phyloP scores from a whole-genome alignment of 1,140 invertebrate species.

The Magallana gigas region DNA sequence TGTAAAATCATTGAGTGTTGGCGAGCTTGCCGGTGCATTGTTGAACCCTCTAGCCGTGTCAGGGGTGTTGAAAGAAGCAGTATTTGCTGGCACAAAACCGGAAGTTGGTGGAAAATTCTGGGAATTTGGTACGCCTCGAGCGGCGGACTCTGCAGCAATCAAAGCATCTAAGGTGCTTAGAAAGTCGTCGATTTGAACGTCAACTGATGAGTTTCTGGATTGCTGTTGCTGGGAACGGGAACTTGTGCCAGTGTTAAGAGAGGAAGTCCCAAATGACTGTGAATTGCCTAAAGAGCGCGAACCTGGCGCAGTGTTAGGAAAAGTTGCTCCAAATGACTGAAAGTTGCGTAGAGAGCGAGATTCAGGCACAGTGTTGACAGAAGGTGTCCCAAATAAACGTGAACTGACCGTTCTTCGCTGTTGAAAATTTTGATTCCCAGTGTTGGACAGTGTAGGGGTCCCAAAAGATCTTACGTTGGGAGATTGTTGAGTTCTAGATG shows the following conservation, averaged over 20 bases:
- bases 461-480: not conserved
- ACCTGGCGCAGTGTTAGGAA: not conserved
- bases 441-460: not conserved
- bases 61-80: not conserved
- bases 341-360: not conserved
- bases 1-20: not conserved
- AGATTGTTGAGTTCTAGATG: not conserved
- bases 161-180: not conserved
- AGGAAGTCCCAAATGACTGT: not conserved
- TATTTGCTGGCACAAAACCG: not conserved
- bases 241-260: not conserved
- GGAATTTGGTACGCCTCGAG: not conserved
- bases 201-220: not conserved
- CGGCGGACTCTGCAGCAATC: not conserved
- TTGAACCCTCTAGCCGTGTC: not conserved
- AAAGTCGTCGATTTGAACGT: conserved; percentile 6
- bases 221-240: not conserved
- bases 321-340: conserved; percentile 10
- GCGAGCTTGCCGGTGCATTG: not conserved
- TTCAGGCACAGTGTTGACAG: not conserved
- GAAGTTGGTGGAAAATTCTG: not conserved
- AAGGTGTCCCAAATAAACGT: too few relatives aligned
- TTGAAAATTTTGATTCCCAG: too few relatives aligned
- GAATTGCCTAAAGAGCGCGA: not conserved
- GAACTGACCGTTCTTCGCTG: too few relatives aligned